Base-by-base conservation (phyloP, 2,113 vertebrate genomes). In the Turdus rufiventris region DNA sequence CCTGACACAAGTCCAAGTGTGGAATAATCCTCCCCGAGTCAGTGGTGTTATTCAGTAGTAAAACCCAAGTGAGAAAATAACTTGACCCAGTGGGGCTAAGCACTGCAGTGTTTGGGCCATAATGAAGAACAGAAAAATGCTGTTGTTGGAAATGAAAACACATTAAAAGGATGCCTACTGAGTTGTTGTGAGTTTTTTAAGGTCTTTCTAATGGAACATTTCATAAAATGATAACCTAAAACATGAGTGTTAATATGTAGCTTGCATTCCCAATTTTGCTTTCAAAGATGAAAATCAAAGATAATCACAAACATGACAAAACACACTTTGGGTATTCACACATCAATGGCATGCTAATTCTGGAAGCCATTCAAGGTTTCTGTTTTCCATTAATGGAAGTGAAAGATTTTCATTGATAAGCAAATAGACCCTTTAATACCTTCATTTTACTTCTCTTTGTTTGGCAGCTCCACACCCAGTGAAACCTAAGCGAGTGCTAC, bases 31-130 rank as follows among this genome's bases (percentile, higher is more conserved):
- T 88, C 43, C 95, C 88, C 23, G 11, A 83, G 56, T 88, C 67
- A 67, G 63, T 94, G 85, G 79, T 92, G 85, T 81, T 96, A 86
- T 74, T 80, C 78, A 71, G 61, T 84, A 93, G 93, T 79, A 93
- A 96, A 96, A 97, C 91, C 89, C 90, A 96, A 95, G 89, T 81
- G 90, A 96, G 95, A 95, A 95, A 96, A 95, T 95, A 80, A 91
- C 93, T 89, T 94, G 93, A 94, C 82, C 93, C 94, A 95, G 79
- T 95, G 94, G 91, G 63, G 76, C 93, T 96, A 84, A 94, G 72
- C 82, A 77, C 72, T 86, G 56, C 75, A 83, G 38, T 80, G 79
- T 91, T 94, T 90, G 85, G 71, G 74, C 70, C 79, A 70, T 88
- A 94, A 95, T 81, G 77, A 96, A 91, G 72, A 89, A 91, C 77